Evolutionary conservation across 37 sponge, comb jelly and placozoan species (phyloP), one percentile per base, ranked within the genome.

Genomic region (Dysidea cf. avara): DNA sequence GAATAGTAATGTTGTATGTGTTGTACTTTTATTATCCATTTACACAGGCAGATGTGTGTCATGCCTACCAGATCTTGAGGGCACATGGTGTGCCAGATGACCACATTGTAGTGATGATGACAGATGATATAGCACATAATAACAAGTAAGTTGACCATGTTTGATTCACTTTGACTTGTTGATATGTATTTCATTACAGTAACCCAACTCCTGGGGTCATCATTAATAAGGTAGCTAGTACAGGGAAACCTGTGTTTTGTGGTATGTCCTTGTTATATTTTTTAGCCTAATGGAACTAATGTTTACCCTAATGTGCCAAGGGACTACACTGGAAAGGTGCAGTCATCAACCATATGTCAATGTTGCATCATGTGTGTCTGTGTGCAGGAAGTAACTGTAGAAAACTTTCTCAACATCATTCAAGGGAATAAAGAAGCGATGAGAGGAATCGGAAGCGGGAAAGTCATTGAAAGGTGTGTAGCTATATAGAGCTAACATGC

Each of bases 61-160:
- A 91, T 60, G 83, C 87, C 33, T 91, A 91, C 51, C 86, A 86
- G 39, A 35, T 91, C n/a, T 79, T 91, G 2, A 64, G 73, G 28
- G 48, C 57, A 16, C 86, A 91, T 32, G 87, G 83, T 3, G 63
- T 91, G 0, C 76, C 83, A 21, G 78, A 77, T 22, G 75, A 81
- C 0, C 64, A 82, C 59, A 81, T 91, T 54, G 66, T 91, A 2
- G 83, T 81, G 53, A 81, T 91, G 83, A 85, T 86, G 86, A 81
- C 78, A 69, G 78, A 91, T 43, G 92, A 91, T 79, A 85, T 91
- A 21, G 92, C 92, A 31, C 25, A 85, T 58, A 91, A 77, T 76
- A 34, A 71, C 12, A 71, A 73, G 82, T 82, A 39, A 66, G 82
- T 68, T 9, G 14, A 26, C n/a, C 68, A 24, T n/a, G n/a, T 20